phyloP scores from a whole-genome alignment of 1,140 invertebrate species.

The Bombus consobrinus region DNA sequence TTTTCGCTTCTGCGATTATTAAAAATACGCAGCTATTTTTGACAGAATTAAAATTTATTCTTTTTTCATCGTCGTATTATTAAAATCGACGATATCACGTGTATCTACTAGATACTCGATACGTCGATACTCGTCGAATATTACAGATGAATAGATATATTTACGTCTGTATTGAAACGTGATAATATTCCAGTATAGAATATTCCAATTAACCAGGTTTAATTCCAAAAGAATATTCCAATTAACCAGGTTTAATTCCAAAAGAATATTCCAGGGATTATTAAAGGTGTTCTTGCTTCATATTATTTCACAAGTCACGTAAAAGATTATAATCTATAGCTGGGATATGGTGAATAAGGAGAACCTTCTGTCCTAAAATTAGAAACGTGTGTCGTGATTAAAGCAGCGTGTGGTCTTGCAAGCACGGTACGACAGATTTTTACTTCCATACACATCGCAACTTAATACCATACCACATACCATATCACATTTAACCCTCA shows the following conservation, averaged over 20 bases:
- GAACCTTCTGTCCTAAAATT: background rate
- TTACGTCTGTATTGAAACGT: no score
- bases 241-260: no score
- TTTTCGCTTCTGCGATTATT: background rate
- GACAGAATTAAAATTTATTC: no score
- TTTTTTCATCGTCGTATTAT: background rate
- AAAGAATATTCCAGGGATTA: no score
- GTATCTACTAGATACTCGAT: no score
- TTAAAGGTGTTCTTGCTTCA: no score
- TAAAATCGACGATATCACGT: background rate
- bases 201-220: no score
- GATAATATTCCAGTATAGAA: no score
- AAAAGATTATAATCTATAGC: background rate
- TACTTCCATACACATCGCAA: background rate
- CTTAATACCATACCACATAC: no score
- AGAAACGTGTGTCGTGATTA: background rate
- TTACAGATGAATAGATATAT: no score
- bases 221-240: no score
- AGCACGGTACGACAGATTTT: background rate
- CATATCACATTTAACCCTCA: background rate
- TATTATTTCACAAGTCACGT: background rate
- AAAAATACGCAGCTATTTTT: background rate
- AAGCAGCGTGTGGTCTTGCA: background rate
- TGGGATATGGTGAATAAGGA: background rate
- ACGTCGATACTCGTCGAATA: no score